Conservation (phyloP, 2,888 invertebrate genomes). For the Steinernema scapterisci region DNA sequence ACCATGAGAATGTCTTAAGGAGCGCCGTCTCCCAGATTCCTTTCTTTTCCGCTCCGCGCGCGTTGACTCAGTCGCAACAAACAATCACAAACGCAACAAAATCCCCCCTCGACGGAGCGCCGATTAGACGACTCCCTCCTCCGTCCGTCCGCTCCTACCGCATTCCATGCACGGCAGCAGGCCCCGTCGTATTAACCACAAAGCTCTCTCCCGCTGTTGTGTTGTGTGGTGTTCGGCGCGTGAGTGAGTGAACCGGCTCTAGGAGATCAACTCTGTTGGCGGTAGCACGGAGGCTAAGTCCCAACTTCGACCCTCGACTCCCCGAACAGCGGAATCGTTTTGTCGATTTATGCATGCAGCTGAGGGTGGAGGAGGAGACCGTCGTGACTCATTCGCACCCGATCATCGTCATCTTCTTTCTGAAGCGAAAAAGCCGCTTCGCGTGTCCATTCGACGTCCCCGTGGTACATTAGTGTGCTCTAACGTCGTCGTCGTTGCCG, state of each 20-base stretch:
- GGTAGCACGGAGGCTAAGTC: background rate
- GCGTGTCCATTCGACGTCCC: background rate
- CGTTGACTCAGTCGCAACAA: slow-evolving; percentile 25
- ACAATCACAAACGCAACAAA: background rate
- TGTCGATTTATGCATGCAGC: slow-evolving; percentile 22
- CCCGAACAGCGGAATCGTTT: background rate
- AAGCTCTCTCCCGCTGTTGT: background rate
- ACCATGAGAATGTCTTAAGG: background rate
- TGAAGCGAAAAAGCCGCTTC: background rate
- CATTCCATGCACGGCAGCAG: background rate
- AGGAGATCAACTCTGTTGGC: slow-evolving; percentile 22
- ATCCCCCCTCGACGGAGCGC: background rate
- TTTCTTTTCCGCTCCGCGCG: background rate
- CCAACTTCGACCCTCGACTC: background rate
- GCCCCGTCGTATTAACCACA: background rate
- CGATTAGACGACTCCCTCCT: background rate
- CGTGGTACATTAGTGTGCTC: too few species aligned
- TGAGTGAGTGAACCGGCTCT: background rate
- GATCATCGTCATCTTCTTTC: background rate
- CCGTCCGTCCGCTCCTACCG: background rate
- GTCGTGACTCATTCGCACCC: slow-evolving; percentile 9
- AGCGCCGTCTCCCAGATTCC: background rate
- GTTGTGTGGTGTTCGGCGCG: background rate
- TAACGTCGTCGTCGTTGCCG: too few species aligned
- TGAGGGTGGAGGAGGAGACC: slow-evolving; percentile 16